Evolutionary conservation across 2,888 invertebrate species (phyloP), one percentile per base, ranked within the genome.

Genomic region (Euplexia lucipara): DNA sequence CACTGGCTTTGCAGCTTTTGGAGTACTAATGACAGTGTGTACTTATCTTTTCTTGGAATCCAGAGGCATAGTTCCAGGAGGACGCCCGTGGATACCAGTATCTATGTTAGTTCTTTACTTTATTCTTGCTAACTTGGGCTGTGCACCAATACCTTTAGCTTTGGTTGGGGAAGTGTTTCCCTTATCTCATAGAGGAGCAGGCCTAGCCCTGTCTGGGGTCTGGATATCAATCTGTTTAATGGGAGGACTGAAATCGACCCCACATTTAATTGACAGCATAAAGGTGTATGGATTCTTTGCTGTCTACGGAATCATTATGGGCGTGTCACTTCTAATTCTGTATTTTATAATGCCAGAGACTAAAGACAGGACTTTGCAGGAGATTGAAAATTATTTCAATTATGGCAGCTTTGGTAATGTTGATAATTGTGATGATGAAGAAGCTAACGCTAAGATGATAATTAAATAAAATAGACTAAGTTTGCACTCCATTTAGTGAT

Each of bases 281-380:
- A 83, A 88, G 53, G 87, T 91, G 0, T 85, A 91, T 39, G 92
- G 92, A 0, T 91, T 90, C 0, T 93, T 92, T 57, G 79, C 86
- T 14, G 85, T 91, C 1, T 90, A 86, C 49, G 91, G 90, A 2
- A 51, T 74, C 1, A 70, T 85, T 0, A 82, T 84, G 74, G 72
- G 53, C 0, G 18, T 70, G 0, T 60, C 76, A 5, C 61, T 86
- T 2, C 18, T 82, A 5, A 66, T 79, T 7, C 60, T 87, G 1
- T 84, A 82, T 42, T 86, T 84, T 39, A 71, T 78, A 4, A 62
- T 86, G 41, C 86, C 86, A 14, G 86, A 87, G 70, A 86, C 86
- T 1, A 86, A 86, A 65, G 84, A 86, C 9, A 82, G 71, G 41
- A 85, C 85, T 12, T 48, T 86, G 18, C 85, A 86, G 57, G 85